phyloP scores from a whole-genome alignment of 2,113 vertebrate genomes.

The Progne subis region DNA sequence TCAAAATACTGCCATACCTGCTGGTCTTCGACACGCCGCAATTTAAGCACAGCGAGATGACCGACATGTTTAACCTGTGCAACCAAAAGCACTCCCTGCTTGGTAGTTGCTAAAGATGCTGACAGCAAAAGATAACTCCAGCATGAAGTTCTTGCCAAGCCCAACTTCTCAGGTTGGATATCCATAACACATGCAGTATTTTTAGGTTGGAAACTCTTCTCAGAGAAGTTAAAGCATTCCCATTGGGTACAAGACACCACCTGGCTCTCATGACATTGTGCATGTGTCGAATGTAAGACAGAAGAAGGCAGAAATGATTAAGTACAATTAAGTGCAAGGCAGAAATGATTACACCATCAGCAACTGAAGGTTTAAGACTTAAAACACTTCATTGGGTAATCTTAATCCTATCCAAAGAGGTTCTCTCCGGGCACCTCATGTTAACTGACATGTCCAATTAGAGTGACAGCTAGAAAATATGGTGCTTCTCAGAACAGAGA shows the following conservation, averaged over 20 bases:
- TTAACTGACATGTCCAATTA: conserved; percentile 83
- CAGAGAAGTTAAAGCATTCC: background rate
- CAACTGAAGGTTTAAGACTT: conserved; percentile 71
- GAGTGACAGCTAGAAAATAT: conserved; percentile 68
- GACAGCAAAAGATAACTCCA: background rate
- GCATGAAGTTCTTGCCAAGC: conserved; percentile 10
- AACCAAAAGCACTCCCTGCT: background rate
- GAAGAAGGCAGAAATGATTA: conserved; percentile 60
- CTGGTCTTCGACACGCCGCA: conserved; percentile 73
- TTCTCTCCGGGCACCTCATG: conserved; percentile 80
- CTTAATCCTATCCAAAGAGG: conserved; percentile 74
- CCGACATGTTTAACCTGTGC: conserved; percentile 73
- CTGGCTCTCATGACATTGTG: background rate
- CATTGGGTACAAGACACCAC: background rate
- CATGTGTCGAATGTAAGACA: background rate
- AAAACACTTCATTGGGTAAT: conserved; percentile 70
- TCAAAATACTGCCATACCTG: conserved; percentile 69
- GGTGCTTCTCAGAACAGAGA: conserved; percentile 49
- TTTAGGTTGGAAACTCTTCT: background rate
- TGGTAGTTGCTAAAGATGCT: background rate
- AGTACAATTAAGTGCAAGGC: conserved; percentile 18
- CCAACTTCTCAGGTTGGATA: background rate
- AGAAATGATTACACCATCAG: conserved; percentile 65
- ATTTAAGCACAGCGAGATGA: conserved; percentile 77
- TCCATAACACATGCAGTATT: conserved; percentile 30